Evolutionary conservation across 2,888 invertebrate genomes (phyloP).

Genomic region (Lasioglossum lativentre): DNA sequence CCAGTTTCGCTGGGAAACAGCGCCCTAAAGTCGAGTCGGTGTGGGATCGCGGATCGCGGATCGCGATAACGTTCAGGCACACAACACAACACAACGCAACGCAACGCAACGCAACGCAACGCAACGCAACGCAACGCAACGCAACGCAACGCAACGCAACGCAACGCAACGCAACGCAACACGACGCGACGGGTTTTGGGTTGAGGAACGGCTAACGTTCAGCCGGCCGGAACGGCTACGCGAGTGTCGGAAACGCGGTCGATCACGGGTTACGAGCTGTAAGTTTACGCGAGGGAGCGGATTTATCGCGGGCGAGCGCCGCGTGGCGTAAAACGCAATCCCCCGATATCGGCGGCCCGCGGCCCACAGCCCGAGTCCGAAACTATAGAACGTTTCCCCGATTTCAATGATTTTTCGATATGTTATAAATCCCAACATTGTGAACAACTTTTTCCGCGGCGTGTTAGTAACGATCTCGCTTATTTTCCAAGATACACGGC

Average conservation of each 20-base stretch:
- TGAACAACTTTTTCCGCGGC: neutral
- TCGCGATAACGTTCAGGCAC: neutral
- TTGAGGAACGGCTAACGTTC: conserved; percentile 9
- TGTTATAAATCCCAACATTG: neutral
- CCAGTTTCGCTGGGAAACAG: conserved; percentile 33
- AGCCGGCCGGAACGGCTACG: neutral
- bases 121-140: too few species aligned
- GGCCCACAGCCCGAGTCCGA: neutral
- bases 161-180: too few species aligned
- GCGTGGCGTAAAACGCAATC: conserved; percentile 54
- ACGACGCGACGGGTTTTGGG: neutral
- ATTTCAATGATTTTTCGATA: neutral
- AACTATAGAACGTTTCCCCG: too few species aligned
- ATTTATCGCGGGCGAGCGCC: conserved; percentile 57
- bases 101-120: too few species aligned
- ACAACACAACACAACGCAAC: neutral
- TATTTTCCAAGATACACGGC: too few species aligned
- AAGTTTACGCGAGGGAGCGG: conserved; percentile 47
- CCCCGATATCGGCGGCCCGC: conserved; percentile 68
- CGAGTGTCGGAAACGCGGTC: conserved; percentile 21
- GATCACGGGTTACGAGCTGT: conserved; percentile 53
- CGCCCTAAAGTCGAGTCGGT: neutral
- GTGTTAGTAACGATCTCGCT: neutral
- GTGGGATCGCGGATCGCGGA: neutral
- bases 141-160: too few species aligned